Conservation (phyloP, 2,797 vertebrate genomes). For the Gobionotothen gibberifrons region DNA sequence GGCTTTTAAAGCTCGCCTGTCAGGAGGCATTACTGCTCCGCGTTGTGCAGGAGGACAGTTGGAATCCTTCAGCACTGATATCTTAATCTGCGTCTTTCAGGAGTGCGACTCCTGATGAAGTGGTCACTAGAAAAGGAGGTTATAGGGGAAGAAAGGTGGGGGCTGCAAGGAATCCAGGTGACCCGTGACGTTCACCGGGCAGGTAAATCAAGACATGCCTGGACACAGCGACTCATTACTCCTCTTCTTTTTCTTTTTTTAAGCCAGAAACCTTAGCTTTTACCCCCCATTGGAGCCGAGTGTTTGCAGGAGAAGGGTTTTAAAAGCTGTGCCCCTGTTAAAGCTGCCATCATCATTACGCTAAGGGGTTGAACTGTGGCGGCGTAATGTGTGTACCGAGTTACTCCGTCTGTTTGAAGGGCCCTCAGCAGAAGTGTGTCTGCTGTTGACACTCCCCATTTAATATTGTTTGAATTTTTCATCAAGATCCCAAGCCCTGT, state of each 20-base stretch:
- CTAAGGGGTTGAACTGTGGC: constrained; percentile 84
- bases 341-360: constrained; percentile 85
- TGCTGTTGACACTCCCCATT: constrained; percentile 93
- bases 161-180: constrained; percentile 68
- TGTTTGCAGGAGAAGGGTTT: constrained; percentile 76
- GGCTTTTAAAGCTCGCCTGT: constrained; percentile 78
- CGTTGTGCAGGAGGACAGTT: constrained; percentile 65
- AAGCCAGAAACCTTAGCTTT: constrained; percentile 39
- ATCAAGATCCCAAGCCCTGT: constrained; percentile 86
- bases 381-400: constrained; percentile 93
- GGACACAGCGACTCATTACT: constrained; percentile 67
- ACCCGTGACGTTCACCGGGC: constrained; percentile 71
- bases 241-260: constrained; percentile 20
- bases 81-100: constrained; percentile 83
- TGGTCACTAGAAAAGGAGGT: constrained; percentile 70
- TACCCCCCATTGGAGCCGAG: constrained; percentile 33
- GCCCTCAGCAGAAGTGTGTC: constrained; percentile 93
- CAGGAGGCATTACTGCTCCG: constrained; percentile 79
- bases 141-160: constrained; percentile 3
- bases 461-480: constrained; percentile 99
- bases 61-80: constrained; percentile 76
- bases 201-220: constrained; percentile 78
- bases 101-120: constrained; percentile 69
- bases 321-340: constrained; percentile 84
- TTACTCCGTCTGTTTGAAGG: constrained; percentile 96